Percentiles rank a stretch among this genome's conserved stretches.
Evolutionary conservation across 1,140 invertebrate genomes (phyloP).

Genomic region (Odontomachus brunneus): DNA sequence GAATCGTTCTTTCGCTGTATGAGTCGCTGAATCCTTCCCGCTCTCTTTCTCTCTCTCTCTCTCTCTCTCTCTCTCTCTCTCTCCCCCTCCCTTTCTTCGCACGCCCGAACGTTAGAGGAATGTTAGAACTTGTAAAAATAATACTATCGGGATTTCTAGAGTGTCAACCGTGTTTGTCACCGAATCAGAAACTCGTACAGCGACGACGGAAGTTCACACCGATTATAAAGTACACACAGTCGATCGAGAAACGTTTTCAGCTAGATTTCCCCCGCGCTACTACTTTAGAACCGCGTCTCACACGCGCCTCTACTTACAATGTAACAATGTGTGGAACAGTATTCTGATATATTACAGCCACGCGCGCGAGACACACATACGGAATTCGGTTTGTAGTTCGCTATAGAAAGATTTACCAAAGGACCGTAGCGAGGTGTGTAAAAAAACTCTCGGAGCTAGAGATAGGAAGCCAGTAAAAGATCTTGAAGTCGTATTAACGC

Average conservation of each 20-base stretch:
- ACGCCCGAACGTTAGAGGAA: background rate
- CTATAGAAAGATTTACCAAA: conserved; percentile 10
- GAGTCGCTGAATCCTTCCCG: conserved; percentile 33
- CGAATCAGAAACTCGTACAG: conserved; percentile 61
- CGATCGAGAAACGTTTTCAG: background rate
- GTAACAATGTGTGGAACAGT: background rate
- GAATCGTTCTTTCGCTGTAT: conserved; percentile 40
- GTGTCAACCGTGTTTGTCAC: too few relatives aligned
- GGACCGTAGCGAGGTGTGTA: background rate
- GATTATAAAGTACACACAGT: conserved; percentile 31
- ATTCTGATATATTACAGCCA: conserved; percentile 35
- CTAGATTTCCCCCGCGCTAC: background rate
- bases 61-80: too few relatives aligned
- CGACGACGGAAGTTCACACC: conserved; percentile 42
- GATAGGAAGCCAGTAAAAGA: conserved; percentile 35
- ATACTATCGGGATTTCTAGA: background rate
- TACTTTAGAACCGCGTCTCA: conserved; percentile 11
- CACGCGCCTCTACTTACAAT: conserved; percentile 9
- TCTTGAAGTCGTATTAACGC: conserved; percentile 41
- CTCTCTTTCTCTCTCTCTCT: too few relatives aligned
- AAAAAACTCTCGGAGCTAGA: conserved; percentile 32
- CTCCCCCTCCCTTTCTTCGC: too few relatives aligned
- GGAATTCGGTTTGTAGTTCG: background rate
- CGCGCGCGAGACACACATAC: background rate
- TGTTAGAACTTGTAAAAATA: conserved; percentile 25